A percentile compares a stretch with the other conserved stretches of the same genome.
phyloP scores from a whole-genome alignment of 2,888 invertebrate genomes.

The Laothoe populi region DNA sequence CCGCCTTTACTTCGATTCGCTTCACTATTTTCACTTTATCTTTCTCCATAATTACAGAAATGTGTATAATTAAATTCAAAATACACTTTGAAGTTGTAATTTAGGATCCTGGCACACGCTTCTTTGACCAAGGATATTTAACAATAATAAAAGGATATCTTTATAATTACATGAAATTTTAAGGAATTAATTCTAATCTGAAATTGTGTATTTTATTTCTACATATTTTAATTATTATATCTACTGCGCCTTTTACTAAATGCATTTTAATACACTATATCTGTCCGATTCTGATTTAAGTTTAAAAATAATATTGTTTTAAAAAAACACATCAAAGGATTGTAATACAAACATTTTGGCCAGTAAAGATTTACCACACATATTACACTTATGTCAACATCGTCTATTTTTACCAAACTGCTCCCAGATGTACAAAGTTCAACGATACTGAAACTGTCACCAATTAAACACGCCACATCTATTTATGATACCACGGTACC shows the following conservation, averaged over 20 bases:
- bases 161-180: too few relatives aligned
- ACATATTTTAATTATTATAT: too few relatives aligned
- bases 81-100: conserved; percentile 4
- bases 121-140: neutral
- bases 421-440: conserved; percentile 21
- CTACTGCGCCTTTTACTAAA: too few relatives aligned
- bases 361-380: neutral
- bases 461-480: conserved; percentile 20
- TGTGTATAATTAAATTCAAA: conserved; percentile 19
- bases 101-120: neutral
- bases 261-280: too few relatives aligned
- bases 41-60: conserved; percentile 16
- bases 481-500: conserved; percentile 11
- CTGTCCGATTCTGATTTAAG: too few relatives aligned
- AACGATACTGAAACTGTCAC: conserved; percentile 12
- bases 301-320: too few relatives aligned
- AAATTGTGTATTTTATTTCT: too few relatives aligned
- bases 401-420: conserved; percentile 22
- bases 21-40: conserved; percentile 25
- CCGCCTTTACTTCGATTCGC: conserved; percentile 22
- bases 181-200: too few relatives aligned
- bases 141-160: neutral
- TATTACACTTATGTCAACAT: neutral
- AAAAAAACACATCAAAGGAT: neutral
- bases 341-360: neutral